phyloP scores from a whole-genome alignment of 2,888 invertebrate genomes.

The Heliconius charithonia region DNA sequence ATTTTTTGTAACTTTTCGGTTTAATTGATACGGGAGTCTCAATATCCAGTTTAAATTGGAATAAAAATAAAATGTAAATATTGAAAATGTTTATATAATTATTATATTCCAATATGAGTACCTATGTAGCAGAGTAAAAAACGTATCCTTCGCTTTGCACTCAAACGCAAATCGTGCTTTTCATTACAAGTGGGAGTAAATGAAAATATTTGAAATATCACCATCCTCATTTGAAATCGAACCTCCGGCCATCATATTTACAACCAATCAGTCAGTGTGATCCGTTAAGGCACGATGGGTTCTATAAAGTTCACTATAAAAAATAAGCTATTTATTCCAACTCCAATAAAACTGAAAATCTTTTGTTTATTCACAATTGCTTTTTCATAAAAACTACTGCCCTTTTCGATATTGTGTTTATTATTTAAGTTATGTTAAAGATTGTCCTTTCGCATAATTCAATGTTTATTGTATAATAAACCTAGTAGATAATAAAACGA shows the following conservation, averaged over 20 bases:
- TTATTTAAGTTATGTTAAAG: slow-evolving; percentile 29
- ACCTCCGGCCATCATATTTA: background rate
- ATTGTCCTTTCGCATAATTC: slow-evolving; percentile 32
- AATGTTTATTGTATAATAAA: slow-evolving; percentile 39
- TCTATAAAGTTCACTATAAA: background rate
- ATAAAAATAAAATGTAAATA: background rate
- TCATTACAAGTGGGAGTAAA: too few species aligned
- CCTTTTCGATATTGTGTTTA: slow-evolving; percentile 13
- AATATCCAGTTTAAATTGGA: background rate
- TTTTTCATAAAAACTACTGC: background rate
- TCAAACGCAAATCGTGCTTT: background rate
- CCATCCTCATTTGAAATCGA: background rate
- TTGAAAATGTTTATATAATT: background rate
- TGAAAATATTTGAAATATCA: too few species aligned
- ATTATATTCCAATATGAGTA: background rate
- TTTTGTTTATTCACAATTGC: background rate
- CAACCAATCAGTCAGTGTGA: background rate
- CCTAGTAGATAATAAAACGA: slow-evolving; percentile 36
- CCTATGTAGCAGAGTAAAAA: too few species aligned
- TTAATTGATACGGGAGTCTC: slow-evolving; percentile 8
- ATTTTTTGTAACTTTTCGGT: slow-evolving; percentile 1
- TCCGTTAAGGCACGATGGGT: background rate
- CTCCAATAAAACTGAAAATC: background rate
- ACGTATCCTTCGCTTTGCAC: too few species aligned
- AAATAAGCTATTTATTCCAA: background rate